Percentiles rank a stretch among this genome's conserved stretches.
These are phyloP conservation scores for Ageneiosus marmoratus DNA, from an alignment of 2,113 vertebrate genomes.

Conservation along the genomic window DNA sequence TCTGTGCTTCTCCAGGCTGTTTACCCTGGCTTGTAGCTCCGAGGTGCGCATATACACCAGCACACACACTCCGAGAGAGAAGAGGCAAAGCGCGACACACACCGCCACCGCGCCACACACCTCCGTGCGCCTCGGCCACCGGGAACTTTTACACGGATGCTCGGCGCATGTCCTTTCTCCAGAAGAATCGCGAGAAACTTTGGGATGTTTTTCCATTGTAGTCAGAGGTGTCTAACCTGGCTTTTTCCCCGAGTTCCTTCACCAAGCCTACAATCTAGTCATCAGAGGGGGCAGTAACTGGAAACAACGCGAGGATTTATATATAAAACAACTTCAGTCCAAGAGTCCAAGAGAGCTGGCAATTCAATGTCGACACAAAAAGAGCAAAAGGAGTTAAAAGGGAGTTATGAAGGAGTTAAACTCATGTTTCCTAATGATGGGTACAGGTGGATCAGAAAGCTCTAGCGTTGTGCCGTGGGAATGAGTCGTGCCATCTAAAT, in stretches of 20 bases:
- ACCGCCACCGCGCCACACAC: slow-evolving; percentile 44
- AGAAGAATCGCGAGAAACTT: slow-evolving; percentile 15
- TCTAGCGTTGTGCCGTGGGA: slow-evolving; percentile 48
- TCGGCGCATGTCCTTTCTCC: slow-evolving; percentile 52
- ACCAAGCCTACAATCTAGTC: slow-evolving; percentile 12
- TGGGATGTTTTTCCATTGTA: slow-evolving; percentile 65
- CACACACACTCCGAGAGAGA: slow-evolving; percentile 70
- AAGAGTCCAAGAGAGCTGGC: neutral
- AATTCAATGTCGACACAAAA: neutral
- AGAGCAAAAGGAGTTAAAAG: slow-evolving; percentile 16
- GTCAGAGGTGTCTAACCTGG: neutral
- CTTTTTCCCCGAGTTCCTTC: slow-evolving; percentile 30
- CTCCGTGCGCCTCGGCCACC: slow-evolving; percentile 58
- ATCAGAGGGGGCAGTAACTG: slow-evolving; percentile 9
- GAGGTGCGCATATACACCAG: slow-evolving; percentile 64
- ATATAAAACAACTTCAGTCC: slow-evolving; percentile 21
- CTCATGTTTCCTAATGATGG: slow-evolving; percentile 47
- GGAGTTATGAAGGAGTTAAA: slow-evolving; percentile 18
- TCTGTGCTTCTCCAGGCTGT: slow-evolving; percentile 69
- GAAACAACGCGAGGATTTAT: slow-evolving; percentile 13
- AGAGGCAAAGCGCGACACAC: slow-evolving; percentile 57
- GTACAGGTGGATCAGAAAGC: slow-evolving; percentile 34
- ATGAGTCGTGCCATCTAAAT: slow-evolving; percentile 47
- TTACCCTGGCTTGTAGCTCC: slow-evolving; percentile 69
- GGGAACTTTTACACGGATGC: slow-evolving; percentile 53